These are phyloP conservation scores for Babyrousa celebensis DNA, from an alignment of 2,797 vertebrate genomes.

Conservation along the genomic window DNA sequence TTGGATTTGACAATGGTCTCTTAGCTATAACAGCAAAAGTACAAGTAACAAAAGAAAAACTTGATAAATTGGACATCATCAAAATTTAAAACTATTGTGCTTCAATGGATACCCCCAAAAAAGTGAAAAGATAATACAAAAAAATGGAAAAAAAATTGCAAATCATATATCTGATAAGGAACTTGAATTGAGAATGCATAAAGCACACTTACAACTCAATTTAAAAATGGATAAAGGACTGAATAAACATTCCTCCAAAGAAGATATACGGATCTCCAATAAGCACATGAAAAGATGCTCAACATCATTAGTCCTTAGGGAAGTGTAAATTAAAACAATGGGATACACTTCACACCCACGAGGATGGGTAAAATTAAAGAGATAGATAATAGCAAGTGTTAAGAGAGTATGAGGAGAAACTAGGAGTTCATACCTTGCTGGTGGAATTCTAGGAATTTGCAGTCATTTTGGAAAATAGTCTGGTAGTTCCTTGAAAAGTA, in stretches of 20 bases:
- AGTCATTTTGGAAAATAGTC: neutral
- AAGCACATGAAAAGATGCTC: neutral
- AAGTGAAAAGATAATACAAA: neutral
- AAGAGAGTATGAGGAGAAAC: neutral
- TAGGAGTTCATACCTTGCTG: neutral
- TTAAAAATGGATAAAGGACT: neutral
- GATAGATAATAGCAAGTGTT: neutral
- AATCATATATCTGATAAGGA: neutral
- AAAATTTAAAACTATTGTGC: neutral
- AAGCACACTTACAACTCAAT: neutral
- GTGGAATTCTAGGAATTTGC: neutral
- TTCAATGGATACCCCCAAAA: slow-evolving; percentile 1
- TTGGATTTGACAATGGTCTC: neutral
- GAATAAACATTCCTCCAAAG: neutral
- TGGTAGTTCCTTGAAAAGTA: neutral
- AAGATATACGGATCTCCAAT: neutral
- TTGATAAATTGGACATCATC: neutral
- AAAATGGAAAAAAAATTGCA: neutral
- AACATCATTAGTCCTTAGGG: neutral
- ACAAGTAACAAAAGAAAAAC: neutral
- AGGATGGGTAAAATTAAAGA: neutral
- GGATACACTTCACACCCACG: neutral
- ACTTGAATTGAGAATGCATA: neutral
- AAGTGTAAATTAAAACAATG: neutral
- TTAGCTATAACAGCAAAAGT: slow-evolving; percentile 24